Percentiles rank a stretch among this genome's conserved stretches.
phyloP scores from a whole-genome alignment of 2,888 invertebrate genomes.

The Orchesella flavescens region DNA sequence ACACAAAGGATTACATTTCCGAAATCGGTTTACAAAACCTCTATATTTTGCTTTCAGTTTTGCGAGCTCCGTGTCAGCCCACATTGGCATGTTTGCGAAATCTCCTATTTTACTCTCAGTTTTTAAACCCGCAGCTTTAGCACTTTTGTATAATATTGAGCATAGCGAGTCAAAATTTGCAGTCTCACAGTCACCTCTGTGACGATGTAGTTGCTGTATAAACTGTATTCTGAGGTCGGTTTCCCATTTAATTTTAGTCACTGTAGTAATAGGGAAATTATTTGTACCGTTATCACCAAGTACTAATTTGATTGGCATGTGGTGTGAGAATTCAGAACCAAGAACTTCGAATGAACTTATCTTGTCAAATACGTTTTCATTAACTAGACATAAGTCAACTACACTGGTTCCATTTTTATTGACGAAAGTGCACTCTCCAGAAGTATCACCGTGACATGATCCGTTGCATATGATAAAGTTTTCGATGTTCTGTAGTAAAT shows the following conservation, averaged over 20 bases:
- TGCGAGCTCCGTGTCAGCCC: neutral
- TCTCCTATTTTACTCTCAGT: neutral
- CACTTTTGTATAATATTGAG: neutral
- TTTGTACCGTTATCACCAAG: neutral
- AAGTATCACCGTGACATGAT: neutral
- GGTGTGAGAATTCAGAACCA: neutral
- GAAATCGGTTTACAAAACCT: neutral
- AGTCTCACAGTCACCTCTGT: neutral
- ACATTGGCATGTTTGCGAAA: neutral
- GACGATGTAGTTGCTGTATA: neutral
- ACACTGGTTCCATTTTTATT: conserved; percentile 10
- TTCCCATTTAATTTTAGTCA: conserved; percentile 22
- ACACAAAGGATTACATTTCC: neutral
- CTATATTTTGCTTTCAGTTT: neutral
- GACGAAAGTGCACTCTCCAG: neutral
- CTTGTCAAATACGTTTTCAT: neutral
- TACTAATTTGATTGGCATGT: neutral
- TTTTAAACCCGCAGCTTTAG: conserved; percentile 20
- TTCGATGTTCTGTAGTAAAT: neutral
- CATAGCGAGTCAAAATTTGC: neutral
- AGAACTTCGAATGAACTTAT: neutral
- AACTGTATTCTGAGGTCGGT: neutral
- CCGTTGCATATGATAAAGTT: neutral
- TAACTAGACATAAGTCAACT: conserved; percentile 17
- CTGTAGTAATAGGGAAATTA: neutral